Base-by-base conservation (phyloP, 2,113 vertebrate genomes). In the Callocephalon fimbriatum region DNA sequence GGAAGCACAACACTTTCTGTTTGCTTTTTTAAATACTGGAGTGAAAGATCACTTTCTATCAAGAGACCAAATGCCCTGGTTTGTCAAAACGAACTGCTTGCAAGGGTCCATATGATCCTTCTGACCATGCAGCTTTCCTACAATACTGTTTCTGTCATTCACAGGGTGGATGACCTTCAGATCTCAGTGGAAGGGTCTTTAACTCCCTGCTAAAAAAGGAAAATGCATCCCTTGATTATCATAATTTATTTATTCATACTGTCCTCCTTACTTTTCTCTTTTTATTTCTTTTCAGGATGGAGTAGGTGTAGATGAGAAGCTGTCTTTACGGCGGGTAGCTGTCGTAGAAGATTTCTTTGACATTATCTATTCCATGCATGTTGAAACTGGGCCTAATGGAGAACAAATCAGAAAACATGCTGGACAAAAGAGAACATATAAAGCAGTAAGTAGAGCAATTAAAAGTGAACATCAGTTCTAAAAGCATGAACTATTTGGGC, bases 281-380 rank as follows among this genome's bases (percentile, higher is more conserved):
- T 53, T 75, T 35, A 80, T 48, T n/a, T 75, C 29, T 94, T 97
- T 96, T 37, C 96, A 99, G 98, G 98, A 99, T 98, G 98, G 98
- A 47, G 95, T 98, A 47, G 98, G 98, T 54, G 98, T 98, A 81
- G 98, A 99, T 76, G 98, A 99, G 96, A 99, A 99, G 93, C 93
- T 98, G 32, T 99, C 98, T 51, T 97, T 99, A 96, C 98, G 98
- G 73, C 96, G 98, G 73, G 98, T 99, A 70, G 98, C 98, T 12
- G 98, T 99, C 12, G 98, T 99, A 44, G 98, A 99, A 97, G 98
- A 99, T 96, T 99, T 99, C 96, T 99, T 99, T 97, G 98, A 99
- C 94, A 99, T 99, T 91, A 99, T 99, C 96, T 99, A 99, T 97
- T 98, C 98, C 72, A 99, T 99, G 98, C 98, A 99, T 90, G 98